phyloP scores from a whole-genome alignment of 2,888 invertebrate genomes.

The Eupelmus urozonus region DNA sequence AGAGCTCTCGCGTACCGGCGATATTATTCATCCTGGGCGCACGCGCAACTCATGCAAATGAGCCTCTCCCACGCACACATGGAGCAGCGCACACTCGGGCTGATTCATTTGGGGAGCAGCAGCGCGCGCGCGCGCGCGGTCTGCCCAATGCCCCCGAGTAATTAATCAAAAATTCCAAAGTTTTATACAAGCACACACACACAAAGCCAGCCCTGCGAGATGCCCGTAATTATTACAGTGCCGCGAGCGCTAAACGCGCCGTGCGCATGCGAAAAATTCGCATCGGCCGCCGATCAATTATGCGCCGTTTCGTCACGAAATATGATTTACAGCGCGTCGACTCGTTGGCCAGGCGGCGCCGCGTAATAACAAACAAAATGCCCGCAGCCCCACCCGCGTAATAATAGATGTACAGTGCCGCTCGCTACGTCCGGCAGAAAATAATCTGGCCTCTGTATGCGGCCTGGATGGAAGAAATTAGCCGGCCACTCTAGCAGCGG shows the following conservation, averaged over 20 bases:
- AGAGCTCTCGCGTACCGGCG: background rate
- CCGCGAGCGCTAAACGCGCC: background rate
- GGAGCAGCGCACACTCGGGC: no score
- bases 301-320: constrained; percentile 24
- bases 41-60: no score
- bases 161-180: constrained; percentile 46
- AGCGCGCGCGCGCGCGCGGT: constrained; percentile 7
- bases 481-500: background rate
- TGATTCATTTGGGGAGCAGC: no score
- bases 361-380: no score
- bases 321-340: constrained; percentile 31
- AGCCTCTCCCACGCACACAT: no score
- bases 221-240: constrained; percentile 35
- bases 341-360: no score
- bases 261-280: background rate
- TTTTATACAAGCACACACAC: background rate
- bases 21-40: constrained; percentile 45
- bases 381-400: no score
- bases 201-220: background rate
- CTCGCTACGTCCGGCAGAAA: background rate
- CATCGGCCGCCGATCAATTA: constrained; percentile 46
- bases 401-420: constrained; percentile 12
- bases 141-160: constrained; percentile 23
- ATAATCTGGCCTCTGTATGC: constrained; percentile 21
- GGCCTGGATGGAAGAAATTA: constrained; percentile 3